phyloP scores from a whole-genome alignment of 2,888 invertebrate genomes.

The Diarsia brunnea region DNA sequence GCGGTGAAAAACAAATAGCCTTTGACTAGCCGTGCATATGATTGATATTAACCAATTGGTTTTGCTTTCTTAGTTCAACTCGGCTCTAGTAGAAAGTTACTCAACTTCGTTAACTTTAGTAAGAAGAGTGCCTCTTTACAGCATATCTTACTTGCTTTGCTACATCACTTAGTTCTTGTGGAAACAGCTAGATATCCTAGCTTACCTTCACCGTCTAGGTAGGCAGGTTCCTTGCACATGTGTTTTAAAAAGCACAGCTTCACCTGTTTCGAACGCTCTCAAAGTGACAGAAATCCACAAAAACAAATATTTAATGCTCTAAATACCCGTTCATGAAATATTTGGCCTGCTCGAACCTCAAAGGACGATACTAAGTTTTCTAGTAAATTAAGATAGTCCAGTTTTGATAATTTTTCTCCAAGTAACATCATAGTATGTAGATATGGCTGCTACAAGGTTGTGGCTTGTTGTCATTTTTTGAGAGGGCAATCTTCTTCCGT shows the following conservation, averaged over 20 bases:
- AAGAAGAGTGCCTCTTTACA: not conserved
- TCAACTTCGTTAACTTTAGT: not conserved
- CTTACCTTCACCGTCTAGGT: not conserved
- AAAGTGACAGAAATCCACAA: not conserved
- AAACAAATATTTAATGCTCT: not conserved
- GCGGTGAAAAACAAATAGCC: not conserved
- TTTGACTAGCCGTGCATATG: not conserved
- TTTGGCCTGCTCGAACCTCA: not conserved
- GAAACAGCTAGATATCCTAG: not conserved
- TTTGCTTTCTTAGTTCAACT: not conserved
- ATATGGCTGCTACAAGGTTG: not conserved
- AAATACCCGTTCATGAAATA: not conserved
- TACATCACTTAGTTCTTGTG: not conserved
- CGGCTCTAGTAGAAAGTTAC: not conserved
- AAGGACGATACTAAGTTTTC: not conserved
- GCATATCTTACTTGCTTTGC: not conserved
- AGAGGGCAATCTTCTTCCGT: slow-evolving; percentile 45
- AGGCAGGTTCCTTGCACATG: not conserved
- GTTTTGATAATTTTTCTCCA: not conserved
- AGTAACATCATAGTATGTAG: not conserved
- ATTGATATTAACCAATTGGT: not conserved
- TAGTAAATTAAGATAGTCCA: not conserved
- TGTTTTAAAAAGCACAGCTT: not conserved
- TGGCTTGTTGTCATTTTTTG: not conserved
- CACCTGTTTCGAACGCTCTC: not conserved